Conservation (phyloP, 2,888 invertebrate genomes). For the Nephrotoma guestfalica region DNA sequence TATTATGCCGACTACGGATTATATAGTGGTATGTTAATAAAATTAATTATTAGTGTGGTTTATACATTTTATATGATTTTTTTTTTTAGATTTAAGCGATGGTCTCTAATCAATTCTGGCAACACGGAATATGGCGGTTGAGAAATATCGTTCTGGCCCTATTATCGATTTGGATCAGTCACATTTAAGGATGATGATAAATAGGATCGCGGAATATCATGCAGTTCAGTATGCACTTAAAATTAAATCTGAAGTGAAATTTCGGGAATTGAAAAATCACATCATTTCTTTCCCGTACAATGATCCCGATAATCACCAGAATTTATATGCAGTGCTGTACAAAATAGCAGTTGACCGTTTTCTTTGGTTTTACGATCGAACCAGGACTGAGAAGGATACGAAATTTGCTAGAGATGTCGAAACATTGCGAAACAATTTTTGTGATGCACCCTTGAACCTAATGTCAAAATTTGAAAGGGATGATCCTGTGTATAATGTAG, state of each 20-base stretch:
- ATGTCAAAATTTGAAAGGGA: constrained; percentile 21
- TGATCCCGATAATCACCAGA: neutral
- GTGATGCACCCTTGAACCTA: constrained; percentile 19
- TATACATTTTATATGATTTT: neutral
- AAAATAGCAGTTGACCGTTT: constrained; percentile 25
- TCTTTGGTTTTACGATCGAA: constrained; percentile 21
- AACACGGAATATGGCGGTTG: constrained; percentile 22
- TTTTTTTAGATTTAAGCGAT: constrained; percentile 1
- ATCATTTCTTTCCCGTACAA: constrained; percentile 21
- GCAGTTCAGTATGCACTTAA: constrained; percentile 23
- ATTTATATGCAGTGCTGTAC: constrained; percentile 20
- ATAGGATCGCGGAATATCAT: constrained; percentile 23
- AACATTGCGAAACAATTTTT: constrained; percentile 20
- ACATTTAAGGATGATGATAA: constrained; percentile 23
- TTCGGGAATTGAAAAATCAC: constrained; percentile 18
- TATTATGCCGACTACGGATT: constrained; percentile 7
- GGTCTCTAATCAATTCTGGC: constrained; percentile 22
- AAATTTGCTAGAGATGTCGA: constrained; percentile 16
- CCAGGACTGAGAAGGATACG: neutral
- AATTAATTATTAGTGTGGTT: neutral
- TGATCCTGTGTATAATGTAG: constrained; percentile 22
- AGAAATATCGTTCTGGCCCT: constrained; percentile 24
- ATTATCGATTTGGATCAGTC: constrained; percentile 19
- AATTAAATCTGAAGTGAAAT: constrained; percentile 18
- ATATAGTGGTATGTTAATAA: neutral